Conservation (phyloP, 2,113 vertebrate genomes). For the Ptilorrhoa leucosticta region DNA sequence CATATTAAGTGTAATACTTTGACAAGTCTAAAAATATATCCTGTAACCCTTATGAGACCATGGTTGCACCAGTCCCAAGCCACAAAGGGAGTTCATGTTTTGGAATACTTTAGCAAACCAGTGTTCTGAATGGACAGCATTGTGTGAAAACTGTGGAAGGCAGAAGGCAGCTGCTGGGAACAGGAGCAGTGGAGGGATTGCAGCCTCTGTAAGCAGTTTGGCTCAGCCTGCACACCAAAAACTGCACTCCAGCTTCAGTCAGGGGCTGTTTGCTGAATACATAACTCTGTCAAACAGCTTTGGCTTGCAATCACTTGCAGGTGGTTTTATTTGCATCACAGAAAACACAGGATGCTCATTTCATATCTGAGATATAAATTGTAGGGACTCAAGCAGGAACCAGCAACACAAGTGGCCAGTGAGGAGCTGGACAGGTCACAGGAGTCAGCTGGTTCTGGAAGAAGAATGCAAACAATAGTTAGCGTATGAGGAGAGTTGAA, state of each 20-base stretch:
- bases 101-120: not conserved
- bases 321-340: not conserved
- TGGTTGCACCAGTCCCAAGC: not conserved
- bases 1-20: not conserved
- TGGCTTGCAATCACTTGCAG: not conserved
- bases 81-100: not conserved
- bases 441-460: not conserved
- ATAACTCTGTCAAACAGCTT: not conserved
- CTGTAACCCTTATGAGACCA: not conserved
- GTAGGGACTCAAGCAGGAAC: not conserved
- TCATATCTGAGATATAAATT: not conserved
- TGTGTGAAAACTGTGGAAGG: not conserved
- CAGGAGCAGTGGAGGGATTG: not conserved
- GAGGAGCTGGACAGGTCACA: not conserved
- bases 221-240: not conserved
- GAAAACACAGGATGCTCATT: not conserved
- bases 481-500: not conserved
- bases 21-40: not conserved
- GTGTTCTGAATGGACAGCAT: not conserved
- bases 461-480: not conserved
- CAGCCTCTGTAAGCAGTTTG: fast-evolving
- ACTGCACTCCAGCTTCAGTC: not conserved
- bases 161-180: not conserved
- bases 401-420: fast-evolving
- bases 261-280: not conserved